Percentiles rank a stretch among this genome's conserved stretches.
Evolutionary conservation across 2,113 vertebrate species (phyloP).

Genomic region (Aspiorhynchus laticeps): DNA sequence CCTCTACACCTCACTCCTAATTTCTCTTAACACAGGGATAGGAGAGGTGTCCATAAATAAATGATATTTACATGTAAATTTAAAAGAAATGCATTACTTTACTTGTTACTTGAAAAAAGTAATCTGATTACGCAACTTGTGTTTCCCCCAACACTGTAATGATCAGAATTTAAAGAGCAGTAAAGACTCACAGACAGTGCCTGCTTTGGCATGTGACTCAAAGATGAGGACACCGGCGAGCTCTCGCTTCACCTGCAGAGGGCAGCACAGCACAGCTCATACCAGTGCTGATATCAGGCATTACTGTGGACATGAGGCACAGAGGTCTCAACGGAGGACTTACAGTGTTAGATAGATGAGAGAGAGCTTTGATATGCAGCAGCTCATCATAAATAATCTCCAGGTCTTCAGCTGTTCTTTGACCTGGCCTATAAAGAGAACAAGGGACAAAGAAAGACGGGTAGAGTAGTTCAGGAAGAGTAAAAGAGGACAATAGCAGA

Average conservation of each 20-base stretch:
- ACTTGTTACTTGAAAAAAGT: neutral
- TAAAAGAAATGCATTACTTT: too few species aligned
- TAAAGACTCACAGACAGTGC: constrained; percentile 87
- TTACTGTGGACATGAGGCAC: constrained; percentile 17
- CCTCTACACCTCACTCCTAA: too few species aligned
- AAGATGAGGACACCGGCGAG: constrained; percentile 95
- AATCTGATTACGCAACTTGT: neutral
- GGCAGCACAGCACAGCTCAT: neutral
- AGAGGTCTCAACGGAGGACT: constrained; percentile 60
- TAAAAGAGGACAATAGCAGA: constrained; percentile 28
- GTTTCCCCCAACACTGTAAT: neutral
- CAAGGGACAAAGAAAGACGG: neutral
- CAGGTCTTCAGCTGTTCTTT: constrained; percentile 92
- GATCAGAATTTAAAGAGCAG: neutral
- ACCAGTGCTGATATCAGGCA: neutral
- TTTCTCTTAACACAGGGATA: too few species aligned
- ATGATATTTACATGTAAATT: too few species aligned
- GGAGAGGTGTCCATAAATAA: too few species aligned
- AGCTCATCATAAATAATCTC: constrained; percentile 98
- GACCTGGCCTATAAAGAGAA: constrained; percentile 83
- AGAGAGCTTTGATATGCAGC: constrained; percentile 98
- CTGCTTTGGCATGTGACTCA: constrained; percentile 96
- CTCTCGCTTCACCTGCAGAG: constrained; percentile 88
- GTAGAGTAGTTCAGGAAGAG: neutral
- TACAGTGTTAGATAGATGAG: constrained; percentile 96